Evolutionary conservation across 2,888 invertebrate genomes (phyloP).

Genomic region (Yponomeuta plumbellus): DNA sequence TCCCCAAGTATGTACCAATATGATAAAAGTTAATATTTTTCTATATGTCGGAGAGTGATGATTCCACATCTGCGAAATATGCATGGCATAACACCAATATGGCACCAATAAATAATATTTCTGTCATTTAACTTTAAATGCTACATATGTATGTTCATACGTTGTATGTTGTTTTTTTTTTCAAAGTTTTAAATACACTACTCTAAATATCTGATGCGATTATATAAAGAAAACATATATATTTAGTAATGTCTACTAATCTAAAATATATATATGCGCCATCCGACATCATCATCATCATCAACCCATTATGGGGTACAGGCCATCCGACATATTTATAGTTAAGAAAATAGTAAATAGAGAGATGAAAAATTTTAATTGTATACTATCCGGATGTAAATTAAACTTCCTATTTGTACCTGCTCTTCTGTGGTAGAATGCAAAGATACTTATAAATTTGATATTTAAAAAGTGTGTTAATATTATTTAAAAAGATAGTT

Average conservation of each 20-base stretch:
- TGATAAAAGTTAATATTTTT: neutral
- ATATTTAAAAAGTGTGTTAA: neutral
- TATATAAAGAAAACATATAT: no score
- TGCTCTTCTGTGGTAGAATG: constrained; percentile 5
- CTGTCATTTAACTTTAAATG: no score
- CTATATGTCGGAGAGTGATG: neutral
- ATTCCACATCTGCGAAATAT: neutral
- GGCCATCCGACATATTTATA: neutral
- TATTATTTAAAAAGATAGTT: neutral
- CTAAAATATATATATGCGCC: no score
- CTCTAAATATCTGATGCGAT: no score
- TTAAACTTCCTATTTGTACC: constrained; percentile 4
- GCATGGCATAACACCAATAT: neutral
- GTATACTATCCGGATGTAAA: neutral
- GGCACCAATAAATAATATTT: no score
- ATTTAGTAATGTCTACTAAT: no score
- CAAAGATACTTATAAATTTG: constrained; percentile 1
- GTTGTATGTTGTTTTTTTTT: no score
- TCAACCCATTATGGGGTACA: no score
- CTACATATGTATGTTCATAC: no score
- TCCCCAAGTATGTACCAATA: neutral
- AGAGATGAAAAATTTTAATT: neutral
- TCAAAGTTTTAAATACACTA: no score
- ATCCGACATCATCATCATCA: no score
- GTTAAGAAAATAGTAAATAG: neutral